Conservation (phyloP, 2,797 vertebrate genomes). For the Momotus momota region DNA sequence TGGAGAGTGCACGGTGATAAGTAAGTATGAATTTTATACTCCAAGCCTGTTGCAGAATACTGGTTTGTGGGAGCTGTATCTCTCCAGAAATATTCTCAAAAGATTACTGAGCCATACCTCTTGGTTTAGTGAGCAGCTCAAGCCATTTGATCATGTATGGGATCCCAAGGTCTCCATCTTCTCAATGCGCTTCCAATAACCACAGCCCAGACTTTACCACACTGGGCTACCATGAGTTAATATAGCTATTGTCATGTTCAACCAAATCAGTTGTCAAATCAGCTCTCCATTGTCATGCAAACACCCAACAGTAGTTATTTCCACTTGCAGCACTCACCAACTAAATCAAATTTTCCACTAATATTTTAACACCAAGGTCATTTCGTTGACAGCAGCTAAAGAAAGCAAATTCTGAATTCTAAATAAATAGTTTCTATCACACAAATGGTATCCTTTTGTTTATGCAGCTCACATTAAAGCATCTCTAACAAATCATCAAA, state of each 20-base stretch:
- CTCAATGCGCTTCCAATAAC: neutral
- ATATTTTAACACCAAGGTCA: constrained; percentile 3
- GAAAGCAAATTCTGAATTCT: neutral
- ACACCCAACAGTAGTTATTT: constrained; percentile 34
- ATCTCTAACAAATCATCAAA: neutral
- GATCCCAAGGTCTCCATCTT: neutral
- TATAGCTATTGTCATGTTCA: neutral
- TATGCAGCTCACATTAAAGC: neutral
- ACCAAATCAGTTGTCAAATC: constrained; percentile 20
- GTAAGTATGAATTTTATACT: neutral
- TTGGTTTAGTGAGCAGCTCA: neutral
- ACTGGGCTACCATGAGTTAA: neutral
- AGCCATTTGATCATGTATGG: neutral
- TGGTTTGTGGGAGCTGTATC: neutral
- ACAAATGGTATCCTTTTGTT: neutral
- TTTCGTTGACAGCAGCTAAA: neutral
- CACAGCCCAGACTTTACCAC: neutral
- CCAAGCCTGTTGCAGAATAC: neutral
- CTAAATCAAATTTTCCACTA: neutral
- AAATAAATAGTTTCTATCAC: neutral
- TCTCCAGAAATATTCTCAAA: neutral
- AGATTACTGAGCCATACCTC: neutral
- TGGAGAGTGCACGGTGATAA: neutral
- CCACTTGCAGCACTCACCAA: neutral
- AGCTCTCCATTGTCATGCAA: neutral